Conservation (phyloP, 2,888 invertebrate species). For the Rhingia campestris region DNA sequence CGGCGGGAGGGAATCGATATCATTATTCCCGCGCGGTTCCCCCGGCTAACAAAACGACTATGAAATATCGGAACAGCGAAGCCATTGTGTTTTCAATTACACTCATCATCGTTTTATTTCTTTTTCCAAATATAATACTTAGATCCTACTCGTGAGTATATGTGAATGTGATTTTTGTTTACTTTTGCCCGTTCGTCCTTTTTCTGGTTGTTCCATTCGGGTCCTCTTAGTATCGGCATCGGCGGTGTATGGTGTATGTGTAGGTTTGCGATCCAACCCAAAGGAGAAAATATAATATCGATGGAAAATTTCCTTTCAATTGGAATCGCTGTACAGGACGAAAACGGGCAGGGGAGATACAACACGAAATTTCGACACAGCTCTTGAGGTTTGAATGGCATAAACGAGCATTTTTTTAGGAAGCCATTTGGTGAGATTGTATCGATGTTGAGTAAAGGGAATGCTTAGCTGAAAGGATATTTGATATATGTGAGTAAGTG, state of each 20-base stretch:
- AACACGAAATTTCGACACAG: constrained; percentile 24
- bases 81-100: constrained; percentile 55
- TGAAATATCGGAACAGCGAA: constrained; percentile 6
- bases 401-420: constrained; percentile 27
- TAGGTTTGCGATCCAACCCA: constrained; percentile 31
- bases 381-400: constrained; percentile 49
- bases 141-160: background rate
- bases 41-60: background rate
- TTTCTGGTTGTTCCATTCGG: constrained; percentile 10
- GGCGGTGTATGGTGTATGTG: background rate
- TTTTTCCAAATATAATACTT: constrained; percentile 13
- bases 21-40: constrained; percentile 12
- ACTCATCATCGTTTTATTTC: constrained; percentile 57
- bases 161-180: constrained; percentile 7
- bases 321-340: constrained; percentile 43
- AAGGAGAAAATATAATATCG: constrained; percentile 37
- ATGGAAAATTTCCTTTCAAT: constrained; percentile 59
- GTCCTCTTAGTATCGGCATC: constrained; percentile 21
- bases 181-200: constrained; percentile 11
- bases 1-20: constrained; percentile 10
- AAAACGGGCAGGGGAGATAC: background rate
- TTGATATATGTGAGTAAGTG: constrained; percentile 36
- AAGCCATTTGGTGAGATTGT: constrained; percentile 51
- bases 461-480: constrained; percentile 49
- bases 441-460: constrained; percentile 46